These are phyloP conservation scores for Brachyhypopomus gauderio DNA, from an alignment of 2,113 vertebrate genomes.

Conservation along the genomic window DNA sequence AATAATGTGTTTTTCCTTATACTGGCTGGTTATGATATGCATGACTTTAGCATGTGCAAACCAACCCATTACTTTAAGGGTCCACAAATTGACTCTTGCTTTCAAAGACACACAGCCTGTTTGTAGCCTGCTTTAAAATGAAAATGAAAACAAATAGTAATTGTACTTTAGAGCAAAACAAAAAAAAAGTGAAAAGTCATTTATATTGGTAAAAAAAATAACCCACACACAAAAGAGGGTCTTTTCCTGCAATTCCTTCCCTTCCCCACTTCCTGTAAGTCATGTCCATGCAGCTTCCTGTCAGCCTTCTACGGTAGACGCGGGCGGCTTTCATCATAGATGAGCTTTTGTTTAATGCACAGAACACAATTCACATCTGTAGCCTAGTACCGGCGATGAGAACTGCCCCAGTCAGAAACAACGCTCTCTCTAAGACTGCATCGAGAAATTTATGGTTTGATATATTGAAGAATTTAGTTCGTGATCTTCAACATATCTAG, in stretches of 20 bases:
- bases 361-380: background rate
- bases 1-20: too few species aligned
- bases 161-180: too few species aligned
- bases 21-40: too few species aligned
- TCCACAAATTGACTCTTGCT: too few species aligned
- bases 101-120: too few species aligned
- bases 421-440: background rate
- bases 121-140: background rate
- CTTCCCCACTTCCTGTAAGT: constrained; percentile 62
- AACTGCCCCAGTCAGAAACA: background rate
- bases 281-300: constrained; percentile 53
- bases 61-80: too few species aligned
- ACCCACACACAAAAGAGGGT: constrained; percentile 1
- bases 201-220: too few species aligned
- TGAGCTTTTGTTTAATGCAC: background rate
- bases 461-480: background rate
- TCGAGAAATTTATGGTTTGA: background rate
- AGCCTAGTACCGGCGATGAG: background rate
- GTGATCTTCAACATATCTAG: background rate
- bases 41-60: too few species aligned
- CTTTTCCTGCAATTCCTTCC: constrained; percentile 51
- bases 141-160: constrained; percentile 14
- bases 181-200: too few species aligned
- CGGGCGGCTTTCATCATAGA: constrained; percentile 8
- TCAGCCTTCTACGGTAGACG: constrained; percentile 9